A percentile compares a stretch with the other conserved stretches of the same genome.
Evolutionary conservation across 2,113 vertebrate species (phyloP).

Genomic region (Vulpes lagopus): DNA sequence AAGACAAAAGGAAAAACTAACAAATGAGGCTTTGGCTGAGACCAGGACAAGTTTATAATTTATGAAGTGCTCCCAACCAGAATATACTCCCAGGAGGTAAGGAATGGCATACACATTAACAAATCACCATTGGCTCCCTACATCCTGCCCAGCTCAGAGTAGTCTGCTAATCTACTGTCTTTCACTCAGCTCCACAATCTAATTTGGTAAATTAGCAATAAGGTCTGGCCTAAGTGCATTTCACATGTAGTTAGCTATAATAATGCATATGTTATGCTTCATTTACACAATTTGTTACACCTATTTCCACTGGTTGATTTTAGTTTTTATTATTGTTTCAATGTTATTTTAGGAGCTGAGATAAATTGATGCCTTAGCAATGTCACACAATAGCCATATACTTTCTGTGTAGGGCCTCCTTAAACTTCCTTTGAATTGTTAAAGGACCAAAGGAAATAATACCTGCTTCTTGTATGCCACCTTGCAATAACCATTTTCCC

Average conservation of each 20-base stretch:
- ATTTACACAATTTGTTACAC: slow-evolving; percentile 81
- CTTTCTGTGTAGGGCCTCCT: neutral
- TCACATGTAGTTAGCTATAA: slow-evolving; percentile 78
- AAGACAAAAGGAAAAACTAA: slow-evolving; percentile 42
- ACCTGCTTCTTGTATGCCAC: neutral
- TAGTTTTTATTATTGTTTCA: slow-evolving; percentile 79
- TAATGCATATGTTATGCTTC: slow-evolving; percentile 79
- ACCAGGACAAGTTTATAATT: slow-evolving; percentile 31
- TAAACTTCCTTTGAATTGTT: slow-evolving; percentile 19
- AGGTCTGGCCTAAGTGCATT: slow-evolving; percentile 69
- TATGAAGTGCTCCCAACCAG: neutral
- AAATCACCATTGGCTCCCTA: neutral
- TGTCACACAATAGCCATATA: neutral
- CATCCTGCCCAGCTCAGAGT: neutral
- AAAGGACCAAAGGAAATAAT: slow-evolving; percentile 8
- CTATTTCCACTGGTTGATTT: slow-evolving; percentile 78
- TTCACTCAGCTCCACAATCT: slow-evolving; percentile 48
- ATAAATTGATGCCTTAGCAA: slow-evolving; percentile 78
- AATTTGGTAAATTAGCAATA: slow-evolving; percentile 80
- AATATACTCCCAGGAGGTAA: slow-evolving; percentile 59
- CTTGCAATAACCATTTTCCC: neutral
- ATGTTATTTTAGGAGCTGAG: slow-evolving; percentile 77
- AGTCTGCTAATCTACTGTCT: slow-evolving; percentile 41
- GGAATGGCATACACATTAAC: neutral
- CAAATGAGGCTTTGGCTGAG: slow-evolving; percentile 21